Conservation (phyloP, 2,888 invertebrate species). For the Willowsia nigromaculata region DNA sequence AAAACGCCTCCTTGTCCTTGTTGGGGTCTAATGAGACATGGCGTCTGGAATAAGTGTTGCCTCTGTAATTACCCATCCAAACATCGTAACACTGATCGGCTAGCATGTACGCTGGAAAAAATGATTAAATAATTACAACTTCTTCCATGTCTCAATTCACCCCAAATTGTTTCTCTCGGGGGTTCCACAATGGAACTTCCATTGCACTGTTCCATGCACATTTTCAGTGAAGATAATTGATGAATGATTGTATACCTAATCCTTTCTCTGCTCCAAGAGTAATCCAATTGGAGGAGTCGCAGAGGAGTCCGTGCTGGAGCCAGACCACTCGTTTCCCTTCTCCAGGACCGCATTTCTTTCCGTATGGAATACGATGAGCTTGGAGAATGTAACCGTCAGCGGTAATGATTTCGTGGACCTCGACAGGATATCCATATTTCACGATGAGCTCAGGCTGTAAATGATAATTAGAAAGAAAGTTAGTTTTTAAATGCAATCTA, state of each 20-base stretch:
- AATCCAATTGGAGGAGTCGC: slow-evolving; percentile 81
- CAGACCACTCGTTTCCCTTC: slow-evolving; percentile 80
- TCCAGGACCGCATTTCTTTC: slow-evolving; percentile 70
- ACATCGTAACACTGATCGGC: slow-evolving; percentile 77
- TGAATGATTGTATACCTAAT: too few species aligned
- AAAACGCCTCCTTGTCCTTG: slow-evolving; percentile 68
- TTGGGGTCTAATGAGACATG: slow-evolving; percentile 63
- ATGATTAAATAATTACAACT: background rate
- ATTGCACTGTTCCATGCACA: too few species aligned
- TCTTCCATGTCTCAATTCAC: background rate
- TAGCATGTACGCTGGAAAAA: slow-evolving; percentile 72
- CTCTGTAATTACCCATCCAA: slow-evolving; percentile 73
- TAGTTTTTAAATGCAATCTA: too few species aligned
- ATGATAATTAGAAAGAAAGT: background rate
- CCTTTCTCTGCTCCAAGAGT: slow-evolving; percentile 81
- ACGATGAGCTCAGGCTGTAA: slow-evolving; percentile 58
- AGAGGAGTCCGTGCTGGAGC: slow-evolving; percentile 85
- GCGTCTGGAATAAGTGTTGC: slow-evolving; percentile 74
- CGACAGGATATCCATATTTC: slow-evolving; percentile 43
- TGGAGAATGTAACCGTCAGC: slow-evolving; percentile 67
- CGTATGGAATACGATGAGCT: slow-evolving; percentile 62
- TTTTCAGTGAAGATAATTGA: too few species aligned
- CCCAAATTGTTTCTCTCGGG: too few species aligned
- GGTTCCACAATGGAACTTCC: too few species aligned
- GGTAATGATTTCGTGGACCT: background rate